Evolutionary conservation across 1,140 invertebrate genomes (phyloP), one percentile per base, ranked within the genome.

Genomic region (Ephestia elutella): DNA sequence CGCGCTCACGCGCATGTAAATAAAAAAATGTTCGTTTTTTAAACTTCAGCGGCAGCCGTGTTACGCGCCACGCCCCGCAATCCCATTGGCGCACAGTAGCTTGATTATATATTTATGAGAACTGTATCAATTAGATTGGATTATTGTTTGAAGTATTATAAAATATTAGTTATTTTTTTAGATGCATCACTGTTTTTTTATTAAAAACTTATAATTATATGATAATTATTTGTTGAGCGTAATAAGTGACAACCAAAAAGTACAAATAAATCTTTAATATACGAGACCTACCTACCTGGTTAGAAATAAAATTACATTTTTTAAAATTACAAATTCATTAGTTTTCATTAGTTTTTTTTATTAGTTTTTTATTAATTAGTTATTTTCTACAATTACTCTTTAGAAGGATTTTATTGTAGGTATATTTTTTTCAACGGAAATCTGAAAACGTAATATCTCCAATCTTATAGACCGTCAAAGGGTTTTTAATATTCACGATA

Each of bases 81-180:
- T 62, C 63, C 79, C 77, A 84, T 84, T 84, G 81, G 80, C 76
- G 78, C 61, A 83, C 80, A 71, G 78, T 75, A 80, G 75, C 75
- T 56, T 60, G 68, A 73, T 72, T 66, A 67, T 59, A 55, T 68
- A 77, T 74, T 71, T 61, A 63, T 38, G 35, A 44, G 11, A 38
- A 11, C 32, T 9, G 2, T 38, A 38, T 44, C 1, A n/a, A 15
- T 44, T 44, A 44, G n/a, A 15, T 15, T 44, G 13, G 1, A 44
- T 3, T 4, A 9, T 35, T 35, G 3, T 35, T 35, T 44, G 13
- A 0, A 44, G 0, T 4, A 9, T 35, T 35, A 2, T 35, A 5
- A 11, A 5, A 35, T 11, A 35, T 13, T 5, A 13, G 9, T 13
- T 35, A 5, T 13, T 13, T 35, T 13, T 35, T 10, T 35, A 9